Conservation (phyloP, 1,140 invertebrate species). For the Drosophila pallidifrons region DNA sequence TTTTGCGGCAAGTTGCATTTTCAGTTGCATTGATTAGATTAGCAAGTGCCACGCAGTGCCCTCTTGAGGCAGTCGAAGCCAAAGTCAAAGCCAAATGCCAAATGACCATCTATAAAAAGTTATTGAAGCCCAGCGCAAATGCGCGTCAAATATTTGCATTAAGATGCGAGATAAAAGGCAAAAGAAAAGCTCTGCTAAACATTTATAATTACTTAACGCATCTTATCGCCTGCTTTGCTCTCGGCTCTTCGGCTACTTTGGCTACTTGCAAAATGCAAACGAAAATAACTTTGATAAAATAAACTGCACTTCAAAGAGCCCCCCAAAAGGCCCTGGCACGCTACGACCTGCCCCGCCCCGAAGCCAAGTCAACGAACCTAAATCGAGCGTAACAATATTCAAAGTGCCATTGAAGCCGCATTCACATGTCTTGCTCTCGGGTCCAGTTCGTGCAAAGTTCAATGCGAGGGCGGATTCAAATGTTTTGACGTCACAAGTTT, state of each 20-base stretch:
- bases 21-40: conserved; percentile 72
- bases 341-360: conserved; percentile 52
- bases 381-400: conserved; percentile 80
- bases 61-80: conserved; percentile 12
- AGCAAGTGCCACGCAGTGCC: conserved; percentile 48
- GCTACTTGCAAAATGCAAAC: conserved; percentile 67
- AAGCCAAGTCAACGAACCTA: conserved; percentile 73
- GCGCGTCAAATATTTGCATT: conserved; percentile 83
- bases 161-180: conserved; percentile 70
- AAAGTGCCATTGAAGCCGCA: conserved; percentile 78
- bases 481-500: too few relatives aligned
- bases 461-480: conserved; percentile 53
- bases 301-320: conserved; percentile 72
- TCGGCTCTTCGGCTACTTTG: not conserved
- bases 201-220: conserved; percentile 84
- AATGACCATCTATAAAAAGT: conserved; percentile 46
- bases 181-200: conserved; percentile 46
- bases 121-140: conserved; percentile 59
- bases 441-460: conserved; percentile 77
- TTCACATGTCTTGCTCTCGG: conserved; percentile 58
- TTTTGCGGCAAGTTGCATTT: conserved; percentile 48
- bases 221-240: conserved; percentile 56
- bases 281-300: conserved; percentile 77
- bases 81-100: conserved; percentile 10
- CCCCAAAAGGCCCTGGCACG: conserved; percentile 15